phyloP scores from a whole-genome alignment of 2,113 vertebrate species.

The Cariama cristata region DNA sequence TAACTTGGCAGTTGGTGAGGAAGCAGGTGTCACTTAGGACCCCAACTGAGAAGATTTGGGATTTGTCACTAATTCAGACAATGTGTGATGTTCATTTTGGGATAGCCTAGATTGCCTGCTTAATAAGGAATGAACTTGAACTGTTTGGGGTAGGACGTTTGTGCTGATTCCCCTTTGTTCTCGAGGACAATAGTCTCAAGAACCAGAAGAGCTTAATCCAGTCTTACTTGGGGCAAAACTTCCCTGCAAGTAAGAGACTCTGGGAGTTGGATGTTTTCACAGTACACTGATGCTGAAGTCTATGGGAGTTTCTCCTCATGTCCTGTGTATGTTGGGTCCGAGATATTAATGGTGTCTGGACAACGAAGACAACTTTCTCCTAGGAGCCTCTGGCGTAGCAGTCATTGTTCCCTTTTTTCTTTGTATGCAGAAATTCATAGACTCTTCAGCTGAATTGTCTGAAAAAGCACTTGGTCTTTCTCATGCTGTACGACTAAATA shows the following conservation, averaged over 20 bases:
- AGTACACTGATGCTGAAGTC: background rate
- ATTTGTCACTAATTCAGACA: background rate
- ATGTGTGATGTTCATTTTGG: background rate
- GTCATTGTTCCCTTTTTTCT: background rate
- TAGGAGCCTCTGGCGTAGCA: background rate
- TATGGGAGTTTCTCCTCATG: background rate
- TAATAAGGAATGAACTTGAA: background rate
- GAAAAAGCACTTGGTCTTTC: slow-evolving; percentile 68
- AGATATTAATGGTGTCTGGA: background rate
- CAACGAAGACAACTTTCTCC: background rate
- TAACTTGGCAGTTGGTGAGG: background rate
- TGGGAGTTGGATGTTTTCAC: background rate
- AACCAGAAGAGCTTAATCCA: background rate
- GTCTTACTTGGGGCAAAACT: background rate
- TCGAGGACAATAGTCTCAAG: background rate
- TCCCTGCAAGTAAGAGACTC: background rate
- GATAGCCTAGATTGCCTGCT: background rate
- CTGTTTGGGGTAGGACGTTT: background rate
- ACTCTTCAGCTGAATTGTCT: slow-evolving; percentile 77
- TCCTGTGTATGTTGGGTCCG: background rate
- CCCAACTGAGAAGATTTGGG: background rate
- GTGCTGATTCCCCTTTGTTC: background rate
- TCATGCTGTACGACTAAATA: slow-evolving; percentile 48
- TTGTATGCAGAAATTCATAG: background rate
- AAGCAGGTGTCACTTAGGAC: background rate